phyloP scores from a whole-genome alignment of 2,113 vertebrate genomes.

The Nothoprocta perdicaria region DNA sequence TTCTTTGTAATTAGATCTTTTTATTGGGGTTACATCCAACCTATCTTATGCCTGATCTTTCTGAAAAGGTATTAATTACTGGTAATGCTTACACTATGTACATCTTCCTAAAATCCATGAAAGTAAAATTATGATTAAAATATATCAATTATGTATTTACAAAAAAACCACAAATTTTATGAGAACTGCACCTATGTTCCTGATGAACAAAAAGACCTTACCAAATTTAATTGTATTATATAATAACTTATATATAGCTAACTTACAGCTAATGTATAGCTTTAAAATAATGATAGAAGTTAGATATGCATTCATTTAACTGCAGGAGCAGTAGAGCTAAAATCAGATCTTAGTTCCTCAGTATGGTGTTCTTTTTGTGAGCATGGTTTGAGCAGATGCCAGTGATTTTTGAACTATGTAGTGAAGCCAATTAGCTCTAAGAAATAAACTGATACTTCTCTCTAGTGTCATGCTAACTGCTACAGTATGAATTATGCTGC shows the following conservation, averaged over 20 bases:
- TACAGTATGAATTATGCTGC: slow-evolving; percentile 60
- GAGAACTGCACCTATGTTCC: neutral
- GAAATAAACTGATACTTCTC: slow-evolving; percentile 67
- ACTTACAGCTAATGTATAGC: too few species aligned
- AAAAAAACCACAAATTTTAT: neutral
- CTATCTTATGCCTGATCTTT: neutral
- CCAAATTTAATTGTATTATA: neutral
- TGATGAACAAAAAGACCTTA: neutral
- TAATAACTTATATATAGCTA: too few species aligned
- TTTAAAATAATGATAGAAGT: neutral
- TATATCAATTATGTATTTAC: neutral
- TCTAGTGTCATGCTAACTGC: slow-evolving; percentile 57
- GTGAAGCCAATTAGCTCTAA: slow-evolving; percentile 68
- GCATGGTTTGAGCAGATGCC: slow-evolving; percentile 34
- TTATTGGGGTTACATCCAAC: neutral
- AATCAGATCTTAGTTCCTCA: slow-evolving; percentile 36
- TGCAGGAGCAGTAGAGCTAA: slow-evolving; percentile 33
- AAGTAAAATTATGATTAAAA: neutral
- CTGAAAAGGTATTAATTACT: fast-evolving
- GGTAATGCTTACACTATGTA: neutral
- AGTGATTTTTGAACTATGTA: slow-evolving; percentile 58
- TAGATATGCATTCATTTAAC: slow-evolving; percentile 20
- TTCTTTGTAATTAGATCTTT: neutral
- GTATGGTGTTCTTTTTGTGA: neutral
- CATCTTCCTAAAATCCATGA: neutral